These are phyloP conservation scores for Chrysaora quinquecirrha DNA, from an alignment of 30 jellyfish, hydroid and myxozoan species.

Conservation along the genomic window DNA sequence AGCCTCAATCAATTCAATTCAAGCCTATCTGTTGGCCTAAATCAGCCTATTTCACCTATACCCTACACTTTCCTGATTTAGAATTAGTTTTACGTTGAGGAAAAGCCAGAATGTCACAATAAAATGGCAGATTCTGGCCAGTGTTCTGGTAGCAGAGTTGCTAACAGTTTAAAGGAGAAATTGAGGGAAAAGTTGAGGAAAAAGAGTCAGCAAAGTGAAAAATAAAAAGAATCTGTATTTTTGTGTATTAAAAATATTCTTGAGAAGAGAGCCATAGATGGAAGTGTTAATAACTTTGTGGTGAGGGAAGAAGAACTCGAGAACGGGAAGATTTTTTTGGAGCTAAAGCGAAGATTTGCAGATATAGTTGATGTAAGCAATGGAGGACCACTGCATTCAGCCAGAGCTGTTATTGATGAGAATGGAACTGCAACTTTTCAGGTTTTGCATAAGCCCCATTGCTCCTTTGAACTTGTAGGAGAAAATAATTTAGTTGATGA, in stretches of 20 bases:
- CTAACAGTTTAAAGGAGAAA: not conserved
- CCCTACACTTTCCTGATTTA: too few species aligned
- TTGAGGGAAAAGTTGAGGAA: not conserved
- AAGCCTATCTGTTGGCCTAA: not conserved
- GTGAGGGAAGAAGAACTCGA: not conserved
- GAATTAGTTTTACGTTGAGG: too few species aligned
- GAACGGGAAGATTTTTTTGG: not conserved
- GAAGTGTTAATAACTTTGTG: not conserved
- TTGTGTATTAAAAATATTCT: not conserved
- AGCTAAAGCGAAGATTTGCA: not conserved
- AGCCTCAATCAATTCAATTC: not conserved
- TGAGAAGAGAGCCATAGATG: not conserved
- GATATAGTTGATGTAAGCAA: not conserved
- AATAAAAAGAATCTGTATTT: not conserved
- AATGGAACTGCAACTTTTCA: constrained; percentile 6
- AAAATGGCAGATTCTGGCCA: constrained; percentile 1
- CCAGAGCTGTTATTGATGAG: not conserved
- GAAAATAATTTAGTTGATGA: not conserved
- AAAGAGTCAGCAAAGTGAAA: too few species aligned
- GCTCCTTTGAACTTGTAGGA: too few species aligned
- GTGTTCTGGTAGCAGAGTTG: not conserved
- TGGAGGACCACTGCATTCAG: constrained; percentile 13
- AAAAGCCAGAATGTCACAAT: not conserved
- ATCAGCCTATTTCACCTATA: too few species aligned
- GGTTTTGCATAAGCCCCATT: not conserved